These are phyloP conservation scores for Rhogogaster chlorosoma DNA, from an alignment of 2,888 invertebrate species.

Conservation along the genomic window DNA sequence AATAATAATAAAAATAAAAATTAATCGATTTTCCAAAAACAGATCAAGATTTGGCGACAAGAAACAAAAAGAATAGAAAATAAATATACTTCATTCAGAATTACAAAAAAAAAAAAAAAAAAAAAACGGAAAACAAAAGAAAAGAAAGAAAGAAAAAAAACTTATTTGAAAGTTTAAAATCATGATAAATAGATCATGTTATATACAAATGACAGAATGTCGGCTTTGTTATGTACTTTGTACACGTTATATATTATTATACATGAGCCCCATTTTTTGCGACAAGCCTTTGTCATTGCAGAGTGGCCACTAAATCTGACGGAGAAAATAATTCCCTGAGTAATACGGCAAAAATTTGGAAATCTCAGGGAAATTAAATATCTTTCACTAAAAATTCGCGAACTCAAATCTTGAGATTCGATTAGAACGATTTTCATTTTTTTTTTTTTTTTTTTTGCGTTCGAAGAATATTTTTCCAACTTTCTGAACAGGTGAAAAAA, in stretches of 20 bases:
- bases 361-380: too few species aligned
- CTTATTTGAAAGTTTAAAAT: slow-evolving; percentile 17
- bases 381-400: too few species aligned
- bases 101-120: not conserved
- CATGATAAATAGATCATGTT: slow-evolving; percentile 2
- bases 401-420: too few species aligned
- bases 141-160: not conserved
- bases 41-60: not conserved
- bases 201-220: slow-evolving; percentile 36
- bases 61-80: not conserved
- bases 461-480: too few species aligned
- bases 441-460: too few species aligned
- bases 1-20: not conserved
- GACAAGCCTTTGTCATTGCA: not conserved
- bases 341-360: too few species aligned
- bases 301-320: too few species aligned
- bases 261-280: not conserved
- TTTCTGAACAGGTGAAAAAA: not conserved
- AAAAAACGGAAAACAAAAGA: not conserved
- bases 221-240: slow-evolving; percentile 29
- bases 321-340: too few species aligned
- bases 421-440: too few species aligned
- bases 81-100: not conserved
- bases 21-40: not conserved
- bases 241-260: slow-evolving; percentile 7